Conservation (phyloP, 2,888 invertebrate species). For the Drosophila paranaensis region DNA sequence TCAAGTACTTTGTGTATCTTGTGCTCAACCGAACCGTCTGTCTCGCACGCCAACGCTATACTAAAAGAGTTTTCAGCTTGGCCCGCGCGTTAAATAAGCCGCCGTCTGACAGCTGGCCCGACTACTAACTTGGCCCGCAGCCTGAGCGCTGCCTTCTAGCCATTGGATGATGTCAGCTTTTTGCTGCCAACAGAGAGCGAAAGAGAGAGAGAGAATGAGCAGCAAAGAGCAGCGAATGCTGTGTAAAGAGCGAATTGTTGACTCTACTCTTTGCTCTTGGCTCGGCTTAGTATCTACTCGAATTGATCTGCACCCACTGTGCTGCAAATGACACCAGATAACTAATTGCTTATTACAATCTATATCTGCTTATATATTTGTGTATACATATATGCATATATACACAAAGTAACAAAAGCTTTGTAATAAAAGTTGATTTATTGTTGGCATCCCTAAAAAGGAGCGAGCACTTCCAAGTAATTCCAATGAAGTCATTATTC, state of each 20-base stretch:
- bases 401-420: constrained; percentile 33
- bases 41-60: constrained; percentile 84
- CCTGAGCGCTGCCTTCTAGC: constrained; percentile 42
- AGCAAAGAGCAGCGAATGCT: constrained; percentile 22
- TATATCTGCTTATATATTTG: constrained; percentile 13
- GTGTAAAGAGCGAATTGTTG: constrained; percentile 19
- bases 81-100: constrained; percentile 80
- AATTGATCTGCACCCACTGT: constrained; percentile 54
- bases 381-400: constrained; percentile 17
- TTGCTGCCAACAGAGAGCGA: constrained; percentile 11
- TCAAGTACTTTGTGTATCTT: constrained; percentile 54
- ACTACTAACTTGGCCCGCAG: constrained; percentile 48
- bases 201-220: neutral
- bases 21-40: constrained; percentile 76
- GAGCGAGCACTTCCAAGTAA: constrained; percentile 31
- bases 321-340: constrained; percentile 46
- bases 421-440: constrained; percentile 68
- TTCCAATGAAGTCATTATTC: constrained; percentile 53
- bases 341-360: constrained; percentile 52
- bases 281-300: constrained; percentile 17
- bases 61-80: constrained; percentile 80
- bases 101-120: constrained; percentile 65
- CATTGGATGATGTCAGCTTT: constrained; percentile 78
- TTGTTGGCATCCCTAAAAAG: constrained; percentile 62
- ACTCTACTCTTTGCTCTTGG: constrained; percentile 13